phyloP scores from a whole-genome alignment of 2,888 invertebrate species.

The Luperina nickerlii region DNA sequence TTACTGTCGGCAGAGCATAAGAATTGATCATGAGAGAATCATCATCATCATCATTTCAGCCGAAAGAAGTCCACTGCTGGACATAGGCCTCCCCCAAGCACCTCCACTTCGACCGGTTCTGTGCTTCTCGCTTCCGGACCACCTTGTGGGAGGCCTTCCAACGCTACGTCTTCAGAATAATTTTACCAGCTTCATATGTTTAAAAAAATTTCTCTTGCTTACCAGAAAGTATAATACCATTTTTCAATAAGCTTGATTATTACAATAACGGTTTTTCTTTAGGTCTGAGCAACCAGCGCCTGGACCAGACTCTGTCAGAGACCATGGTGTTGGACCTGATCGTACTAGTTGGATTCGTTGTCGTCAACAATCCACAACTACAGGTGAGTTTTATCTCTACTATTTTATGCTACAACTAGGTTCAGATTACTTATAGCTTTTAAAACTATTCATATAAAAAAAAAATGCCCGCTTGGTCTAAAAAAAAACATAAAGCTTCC shows the following conservation, averaged over 20 bases:
- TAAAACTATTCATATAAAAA: neutral
- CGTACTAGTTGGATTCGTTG: conserved; percentile 95
- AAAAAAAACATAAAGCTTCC: too few relatives aligned
- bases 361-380: conserved; percentile 92
- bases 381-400: conserved; percentile 73
- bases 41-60: too few relatives aligned
- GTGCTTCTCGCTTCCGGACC: too few relatives aligned
- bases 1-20: neutral
- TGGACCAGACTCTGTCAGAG: conserved; percentile 90
- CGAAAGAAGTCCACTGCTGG: too few relatives aligned
- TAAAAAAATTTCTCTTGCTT: neutral
- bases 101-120: too few relatives aligned
- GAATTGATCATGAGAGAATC: neutral
- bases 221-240: neutral
- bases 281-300: conserved; percentile 78
- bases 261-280: neutral
- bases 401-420: neutral
- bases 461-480: neutral
- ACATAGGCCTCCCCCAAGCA: too few relatives aligned
- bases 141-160: too few relatives aligned
- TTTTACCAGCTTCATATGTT: neutral
- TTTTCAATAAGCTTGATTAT: neutral
- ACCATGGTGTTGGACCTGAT: conserved; percentile 94
- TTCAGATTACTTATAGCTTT: neutral
- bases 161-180: neutral